Evolutionary conservation across 2,888 invertebrate genomes (phyloP), one percentile per base, ranked within the genome.

Genomic region (Papilio protenor): DNA sequence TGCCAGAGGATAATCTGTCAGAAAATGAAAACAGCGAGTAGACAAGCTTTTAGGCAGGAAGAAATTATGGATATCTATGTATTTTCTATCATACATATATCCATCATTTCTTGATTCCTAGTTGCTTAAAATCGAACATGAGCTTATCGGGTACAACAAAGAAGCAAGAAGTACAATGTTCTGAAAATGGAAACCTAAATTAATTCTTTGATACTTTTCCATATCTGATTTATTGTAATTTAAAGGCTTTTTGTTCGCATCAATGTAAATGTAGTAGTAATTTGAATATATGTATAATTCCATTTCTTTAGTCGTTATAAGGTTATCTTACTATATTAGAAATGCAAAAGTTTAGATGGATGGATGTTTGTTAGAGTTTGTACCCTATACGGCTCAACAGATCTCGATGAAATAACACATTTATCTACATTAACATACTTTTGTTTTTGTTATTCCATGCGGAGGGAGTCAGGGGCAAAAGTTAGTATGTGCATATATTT

Each of bases 41-140:
- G 5, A 66, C 40, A 33, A 66, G 64, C 8, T 40, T 66, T 40
- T 66, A 66, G 64, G 64, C 11, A 40, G 1, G 64, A 40, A 66
- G 64, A 66, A 66, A 66, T 40, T 10, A 66, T 66, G 64, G n/a
- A 40, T 66, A 40, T 40, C 2, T 66, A n/a, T 66, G 18, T 66
- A 16, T 40, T 40, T 66, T 3, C 40, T n/a, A 66, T 40, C n/a
- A 18, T 66, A 40, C 64, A 66, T 66, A 40, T 66, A 64, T 64
- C 64, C 64, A 40, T 66, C 40, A 18, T 66, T 40, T 66, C 40
- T 66, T 66, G 2, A 66, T 40, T 66, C 40, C 64, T 66, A 66
- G 40, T 40, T 8, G 40, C 40, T 40, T 66, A 1, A 40, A 66
- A 40, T 64, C 18, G 18, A 16, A 18, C 27, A 64, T 64, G 11